Evolutionary conservation across 2,113 vertebrate species (phyloP).

Genomic region (Picathartes gymnocephalus): DNA sequence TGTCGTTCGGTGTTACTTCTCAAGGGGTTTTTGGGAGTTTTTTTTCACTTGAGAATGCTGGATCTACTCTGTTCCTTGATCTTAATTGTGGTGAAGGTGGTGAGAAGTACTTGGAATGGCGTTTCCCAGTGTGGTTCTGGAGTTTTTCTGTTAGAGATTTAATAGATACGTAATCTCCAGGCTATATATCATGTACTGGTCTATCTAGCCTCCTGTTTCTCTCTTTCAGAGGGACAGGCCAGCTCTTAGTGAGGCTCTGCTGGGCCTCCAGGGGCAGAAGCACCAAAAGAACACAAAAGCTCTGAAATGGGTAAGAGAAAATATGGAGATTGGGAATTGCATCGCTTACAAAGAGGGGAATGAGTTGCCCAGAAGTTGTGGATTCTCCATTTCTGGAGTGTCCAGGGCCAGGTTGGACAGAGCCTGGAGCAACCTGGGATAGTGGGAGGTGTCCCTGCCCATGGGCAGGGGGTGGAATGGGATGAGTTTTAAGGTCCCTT

Average conservation of each 20-base stretch:
- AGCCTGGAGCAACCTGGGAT: neutral
- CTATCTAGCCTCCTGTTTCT: too few species aligned
- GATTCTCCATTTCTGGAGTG: neutral
- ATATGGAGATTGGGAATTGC: rapidly evolving
- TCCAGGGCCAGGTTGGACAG: neutral
- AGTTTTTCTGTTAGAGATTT: too few species aligned
- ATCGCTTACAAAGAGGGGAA: neutral
- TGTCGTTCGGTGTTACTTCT: too few species aligned
- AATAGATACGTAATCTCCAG: too few species aligned
- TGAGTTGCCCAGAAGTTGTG: neutral
- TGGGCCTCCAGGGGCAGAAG: neutral
- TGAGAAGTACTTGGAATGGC: too few species aligned
- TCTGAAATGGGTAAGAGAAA: neutral
- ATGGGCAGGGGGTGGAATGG: neutral
- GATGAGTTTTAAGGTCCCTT: neutral
- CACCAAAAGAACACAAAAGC: too few species aligned
- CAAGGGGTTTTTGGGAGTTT: too few species aligned
- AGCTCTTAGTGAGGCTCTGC: neutral
- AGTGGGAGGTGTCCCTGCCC: neutral
- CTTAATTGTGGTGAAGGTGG: too few species aligned
- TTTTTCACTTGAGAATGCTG: too few species aligned
- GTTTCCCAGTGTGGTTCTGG: too few species aligned
- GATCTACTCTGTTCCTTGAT: too few species aligned
- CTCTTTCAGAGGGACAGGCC: neutral
- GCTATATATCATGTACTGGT: too few species aligned